These are phyloP conservation scores for Amphipyra berbera DNA, from an alignment of 2,888 invertebrate species.

Conservation along the genomic window DNA sequence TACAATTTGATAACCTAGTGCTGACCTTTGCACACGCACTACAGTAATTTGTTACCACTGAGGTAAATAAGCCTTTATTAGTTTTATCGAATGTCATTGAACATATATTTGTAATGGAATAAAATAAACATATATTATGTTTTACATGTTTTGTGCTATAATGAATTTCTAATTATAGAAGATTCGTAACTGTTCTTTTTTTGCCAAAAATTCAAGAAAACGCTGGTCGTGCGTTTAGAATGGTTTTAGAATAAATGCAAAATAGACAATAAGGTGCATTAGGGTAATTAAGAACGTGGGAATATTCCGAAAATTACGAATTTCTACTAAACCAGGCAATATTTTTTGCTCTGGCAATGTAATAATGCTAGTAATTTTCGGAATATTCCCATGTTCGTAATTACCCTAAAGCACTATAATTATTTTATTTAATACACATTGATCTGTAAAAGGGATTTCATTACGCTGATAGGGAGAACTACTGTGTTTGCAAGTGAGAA, in stretches of 20 bases:
- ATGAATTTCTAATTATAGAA: not conserved
- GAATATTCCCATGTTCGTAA: too few relatives aligned
- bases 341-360: too few relatives aligned
- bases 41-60: slow-evolving; percentile 51
- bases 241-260: too few relatives aligned
- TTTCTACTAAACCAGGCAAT: too few relatives aligned
- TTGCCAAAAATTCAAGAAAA: too few relatives aligned
- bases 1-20: slow-evolving; percentile 34
- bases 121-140: not conserved
- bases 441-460: not conserved
- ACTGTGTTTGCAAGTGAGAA: slow-evolving; percentile 12
- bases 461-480: not conserved
- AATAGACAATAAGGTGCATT: too few relatives aligned
- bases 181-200: too few relatives aligned
- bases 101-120: slow-evolving; percentile 16
- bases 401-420: too few relatives aligned
- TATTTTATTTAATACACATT: not conserved
- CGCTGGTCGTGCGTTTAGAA: too few relatives aligned
- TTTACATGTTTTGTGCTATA: not conserved
- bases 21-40: slow-evolving; percentile 58
- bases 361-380: too few relatives aligned
- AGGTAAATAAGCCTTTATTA: slow-evolving; percentile 51
- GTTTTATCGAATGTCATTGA: slow-evolving; percentile 47
- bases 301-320: too few relatives aligned
- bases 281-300: too few relatives aligned